Evolutionary conservation across 2,113 vertebrate species (phyloP), one percentile per base, ranked within the genome.

Genomic region (Gallinago media): DNA sequence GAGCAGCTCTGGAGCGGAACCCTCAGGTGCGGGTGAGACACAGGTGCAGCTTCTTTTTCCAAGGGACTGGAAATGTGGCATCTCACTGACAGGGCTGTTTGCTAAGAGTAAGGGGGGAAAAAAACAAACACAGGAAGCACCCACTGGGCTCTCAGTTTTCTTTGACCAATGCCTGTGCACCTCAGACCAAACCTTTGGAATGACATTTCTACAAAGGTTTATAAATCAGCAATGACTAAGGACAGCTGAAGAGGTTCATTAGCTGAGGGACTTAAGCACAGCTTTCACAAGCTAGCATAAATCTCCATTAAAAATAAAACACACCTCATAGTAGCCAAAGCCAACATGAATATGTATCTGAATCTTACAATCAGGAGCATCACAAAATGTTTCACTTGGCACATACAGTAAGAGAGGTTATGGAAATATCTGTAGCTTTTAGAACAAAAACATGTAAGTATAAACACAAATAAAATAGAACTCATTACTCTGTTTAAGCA

Each of bases 401-500:
- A 96, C 93, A 88, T 90, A 89, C 95, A 77, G 66, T 61, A 91
- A 96, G 96, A 98, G 97, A 97, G 96, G 95, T 97, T 95, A 95
- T 90, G 94, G 97, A 98, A 97, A 96, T 98, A 96, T 73, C 94
- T 96, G 94, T 97, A 97, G 98, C 98, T 97, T 98, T 98, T 98
- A 96, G 97, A 97, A 96, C 52, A 79, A 95, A 95, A 94, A 59
- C 74, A 88, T 94, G 96, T 98, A 97, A 97, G 93, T 97, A 96
- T 97, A 97, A 94, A 97, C 98, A 97, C 97, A 97, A 70, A 95
- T 98, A 96, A 97, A 96, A 96, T 96, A 97, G 98, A 96, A 96
- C 92, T 97, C 98, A 96, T 97, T 96, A 95, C 97, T 98, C 98
- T 95, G 96, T 98, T 96, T 97, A 97, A 97, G 97, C 98, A 98